Evolutionary conservation across 2,113 vertebrate species (phyloP).

Genomic region (Nerophis ophidion): DNA sequence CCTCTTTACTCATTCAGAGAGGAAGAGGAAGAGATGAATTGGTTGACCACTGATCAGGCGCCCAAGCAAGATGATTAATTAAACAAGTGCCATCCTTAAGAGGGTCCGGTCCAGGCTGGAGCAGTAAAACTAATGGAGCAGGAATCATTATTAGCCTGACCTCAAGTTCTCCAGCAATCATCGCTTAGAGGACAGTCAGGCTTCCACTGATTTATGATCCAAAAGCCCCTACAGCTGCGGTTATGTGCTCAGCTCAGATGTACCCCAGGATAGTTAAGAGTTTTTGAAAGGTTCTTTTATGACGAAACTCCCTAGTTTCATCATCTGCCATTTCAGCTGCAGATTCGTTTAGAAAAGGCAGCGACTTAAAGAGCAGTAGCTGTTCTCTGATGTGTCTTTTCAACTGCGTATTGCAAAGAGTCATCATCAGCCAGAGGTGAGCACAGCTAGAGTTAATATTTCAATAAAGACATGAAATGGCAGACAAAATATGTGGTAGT

Average conservation of each 20-base stretch:
- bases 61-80: slow-evolving; percentile 53
- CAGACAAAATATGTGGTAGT: not conserved
- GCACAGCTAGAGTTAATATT: slow-evolving; percentile 21
- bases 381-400: slow-evolving; percentile 22
- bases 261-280: slow-evolving; percentile 34
- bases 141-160: slow-evolving; percentile 58
- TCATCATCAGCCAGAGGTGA: slow-evolving; percentile 20
- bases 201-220: slow-evolving; percentile 27
- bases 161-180: slow-evolving; percentile 41
- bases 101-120: slow-evolving; percentile 39
- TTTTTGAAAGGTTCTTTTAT: slow-evolving; percentile 20
- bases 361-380: not conserved
- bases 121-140: slow-evolving; percentile 55
- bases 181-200: slow-evolving; percentile 23
- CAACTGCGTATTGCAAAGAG: slow-evolving; percentile 16
- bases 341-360: slow-evolving; percentile 18
- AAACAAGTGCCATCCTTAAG: slow-evolving; percentile 48
- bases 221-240: slow-evolving; percentile 25
- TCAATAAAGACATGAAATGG: slow-evolving; percentile 12
- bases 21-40: slow-evolving; percentile 43
- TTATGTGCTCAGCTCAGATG: slow-evolving; percentile 24
- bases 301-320: slow-evolving; percentile 25
- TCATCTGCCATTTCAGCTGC: slow-evolving; percentile 30
- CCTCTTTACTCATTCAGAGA: slow-evolving; percentile 43
- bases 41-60: slow-evolving; percentile 47